Conservation (phyloP, 1,140 invertebrate genomes). For the Drosophila setifemur region DNA sequence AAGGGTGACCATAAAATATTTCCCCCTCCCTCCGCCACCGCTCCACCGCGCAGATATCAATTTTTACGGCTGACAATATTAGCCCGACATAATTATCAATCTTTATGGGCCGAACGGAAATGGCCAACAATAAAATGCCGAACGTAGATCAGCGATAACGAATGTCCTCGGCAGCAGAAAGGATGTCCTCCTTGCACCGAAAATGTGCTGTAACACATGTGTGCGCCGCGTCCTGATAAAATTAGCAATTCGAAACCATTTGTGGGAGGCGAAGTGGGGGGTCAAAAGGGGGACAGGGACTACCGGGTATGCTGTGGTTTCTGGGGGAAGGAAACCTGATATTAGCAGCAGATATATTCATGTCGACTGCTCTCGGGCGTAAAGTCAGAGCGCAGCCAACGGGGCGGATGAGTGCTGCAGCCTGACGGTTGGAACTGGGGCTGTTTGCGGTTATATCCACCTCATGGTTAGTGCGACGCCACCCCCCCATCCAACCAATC, state of each 20-base stretch:
- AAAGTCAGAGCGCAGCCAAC: slow-evolving; percentile 32
- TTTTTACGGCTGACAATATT: slow-evolving; percentile 73
- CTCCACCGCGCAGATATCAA: slow-evolving; percentile 50
- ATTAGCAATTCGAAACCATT: slow-evolving; percentile 77
- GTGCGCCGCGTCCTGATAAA: slow-evolving; percentile 65
- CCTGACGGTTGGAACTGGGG: slow-evolving; percentile 6
- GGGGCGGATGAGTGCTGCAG: slow-evolving; percentile 26
- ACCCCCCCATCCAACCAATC: background rate
- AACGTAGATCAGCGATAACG: slow-evolving; percentile 36
- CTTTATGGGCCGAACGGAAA: slow-evolving; percentile 60
- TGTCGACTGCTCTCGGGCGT: slow-evolving; percentile 48
- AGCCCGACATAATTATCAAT: slow-evolving; percentile 75
- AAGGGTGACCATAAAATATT: slow-evolving; percentile 35
- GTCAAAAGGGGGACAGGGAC: too few species aligned
- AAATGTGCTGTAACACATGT: slow-evolving; percentile 41
- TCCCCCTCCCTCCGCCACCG: slow-evolving; percentile 1
- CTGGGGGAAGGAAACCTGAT: slow-evolving; percentile 38
- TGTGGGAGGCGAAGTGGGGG: too few species aligned
- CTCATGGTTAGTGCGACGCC: slow-evolving; percentile 4
- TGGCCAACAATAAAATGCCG: slow-evolving; percentile 61
- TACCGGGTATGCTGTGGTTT: slow-evolving; percentile 26
- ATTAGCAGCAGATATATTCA: slow-evolving; percentile 79
- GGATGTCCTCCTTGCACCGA: slow-evolving; percentile 30
- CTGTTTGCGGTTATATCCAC: slow-evolving; percentile 46
- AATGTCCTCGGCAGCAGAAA: slow-evolving; percentile 36